These are phyloP conservation scores for Watsonalla binaria DNA, from an alignment of 2,888 invertebrate species.

Conservation along the genomic window DNA sequence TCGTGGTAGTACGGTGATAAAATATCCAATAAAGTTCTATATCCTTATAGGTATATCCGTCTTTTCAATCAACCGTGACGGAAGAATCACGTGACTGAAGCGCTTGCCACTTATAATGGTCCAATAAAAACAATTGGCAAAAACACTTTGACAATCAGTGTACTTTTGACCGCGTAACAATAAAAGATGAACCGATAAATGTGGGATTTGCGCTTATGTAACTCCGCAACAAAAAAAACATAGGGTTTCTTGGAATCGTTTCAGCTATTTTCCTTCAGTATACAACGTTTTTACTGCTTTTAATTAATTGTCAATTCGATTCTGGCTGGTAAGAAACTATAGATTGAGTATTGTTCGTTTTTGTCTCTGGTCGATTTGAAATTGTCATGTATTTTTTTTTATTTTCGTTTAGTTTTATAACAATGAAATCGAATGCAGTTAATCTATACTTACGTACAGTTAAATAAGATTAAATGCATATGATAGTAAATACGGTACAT, in stretches of 20 bases:
- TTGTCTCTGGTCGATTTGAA: not conserved
- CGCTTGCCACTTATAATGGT: too few relatives aligned
- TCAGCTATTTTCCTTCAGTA: not conserved
- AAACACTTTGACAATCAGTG: not conserved
- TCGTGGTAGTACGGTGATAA: too few relatives aligned
- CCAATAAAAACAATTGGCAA: not conserved
- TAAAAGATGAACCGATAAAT: not conserved
- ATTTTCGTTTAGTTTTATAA: too few relatives aligned
- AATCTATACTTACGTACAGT: too few relatives aligned
- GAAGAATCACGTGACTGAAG: too few relatives aligned
- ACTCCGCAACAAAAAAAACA: not conserved
- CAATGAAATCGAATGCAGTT: too few relatives aligned
- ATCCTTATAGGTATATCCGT: too few relatives aligned
- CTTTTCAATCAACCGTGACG: too few relatives aligned
- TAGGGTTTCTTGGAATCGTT: not conserved
- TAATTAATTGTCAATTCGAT: not conserved
- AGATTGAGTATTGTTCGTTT: not conserved
- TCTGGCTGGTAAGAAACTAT: not conserved
- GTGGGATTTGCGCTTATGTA: conserved; percentile 4
- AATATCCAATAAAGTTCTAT: too few relatives aligned
- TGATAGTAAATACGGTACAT: too few relatives aligned
- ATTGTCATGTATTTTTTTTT: not conserved
- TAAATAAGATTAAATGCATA: too few relatives aligned
- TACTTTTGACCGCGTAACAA: not conserved
- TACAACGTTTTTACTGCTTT: not conserved